phyloP scores from a whole-genome alignment of 2,888 invertebrate genomes.

The Rhopalosiphum nymphaeae region DNA sequence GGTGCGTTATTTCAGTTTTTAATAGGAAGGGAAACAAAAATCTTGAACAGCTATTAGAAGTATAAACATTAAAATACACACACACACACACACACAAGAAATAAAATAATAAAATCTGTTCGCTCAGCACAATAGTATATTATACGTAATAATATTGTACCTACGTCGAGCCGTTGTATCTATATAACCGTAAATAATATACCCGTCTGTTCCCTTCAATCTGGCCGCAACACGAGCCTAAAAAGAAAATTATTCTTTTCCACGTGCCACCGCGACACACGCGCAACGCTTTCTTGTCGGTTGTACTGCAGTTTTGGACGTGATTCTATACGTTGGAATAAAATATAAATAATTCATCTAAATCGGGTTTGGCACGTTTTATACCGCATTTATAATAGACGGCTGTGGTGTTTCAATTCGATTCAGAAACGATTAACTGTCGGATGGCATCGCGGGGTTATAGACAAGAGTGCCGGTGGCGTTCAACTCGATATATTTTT shows the following conservation, averaged over 20 bases:
- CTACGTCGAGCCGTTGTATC: background rate
- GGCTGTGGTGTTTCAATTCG: background rate
- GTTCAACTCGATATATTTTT: too few species aligned
- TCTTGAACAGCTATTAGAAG: background rate
- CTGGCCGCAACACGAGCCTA: background rate
- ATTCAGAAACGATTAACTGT: too few species aligned
- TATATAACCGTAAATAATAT: background rate
- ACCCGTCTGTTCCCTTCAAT: background rate
- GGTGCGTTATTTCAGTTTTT: background rate
- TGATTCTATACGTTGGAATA: background rate
- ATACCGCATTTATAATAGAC: background rate
- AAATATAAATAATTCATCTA: slow-evolving; percentile 37
- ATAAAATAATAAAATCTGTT: background rate
- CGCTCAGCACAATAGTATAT: background rate
- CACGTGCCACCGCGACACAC: background rate
- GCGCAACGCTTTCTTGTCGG: background rate
- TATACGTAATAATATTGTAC: background rate
- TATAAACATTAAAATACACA: background rate
- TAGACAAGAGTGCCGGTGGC: too few species aligned
- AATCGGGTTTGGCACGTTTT: slow-evolving; percentile 8
- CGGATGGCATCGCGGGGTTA: too few species aligned
- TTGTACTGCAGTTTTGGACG: background rate
- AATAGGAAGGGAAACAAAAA: background rate
- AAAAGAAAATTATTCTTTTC: background rate
- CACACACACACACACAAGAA: background rate